Evolutionary conservation across 2,797 vertebrate genomes (phyloP), one percentile per base, ranked within the genome.

Genomic region (Acanthurus leucopareius): DNA sequence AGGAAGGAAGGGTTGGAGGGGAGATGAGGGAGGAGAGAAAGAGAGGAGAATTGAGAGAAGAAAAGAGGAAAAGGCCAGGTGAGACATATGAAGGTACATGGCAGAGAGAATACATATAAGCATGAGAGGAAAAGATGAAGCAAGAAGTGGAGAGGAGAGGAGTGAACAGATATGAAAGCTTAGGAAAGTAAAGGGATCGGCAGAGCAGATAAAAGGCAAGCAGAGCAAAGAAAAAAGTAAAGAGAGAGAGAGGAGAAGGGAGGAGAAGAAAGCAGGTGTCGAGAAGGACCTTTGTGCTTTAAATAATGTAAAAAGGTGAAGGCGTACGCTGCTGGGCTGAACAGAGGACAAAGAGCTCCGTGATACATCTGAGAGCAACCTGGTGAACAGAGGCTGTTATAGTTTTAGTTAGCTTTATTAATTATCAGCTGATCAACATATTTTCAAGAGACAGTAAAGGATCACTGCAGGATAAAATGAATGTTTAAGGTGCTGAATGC

Each of bases 231-330:
- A 68, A 57, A 69, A 45, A 62, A 59, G 44, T 16, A 28, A 57
- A 44, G 56, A 1, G 32, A 49, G 28, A 42, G 40, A 78, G 38
- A 54, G 28, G 25, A 59, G 76, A 69, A 61, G 38, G 22, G 38
- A 79, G 42, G 60, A 57, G 78, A 69, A 62, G 47, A 76, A 69
- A 59, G 14, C 38, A 48, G 63, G 38, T 44, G 69, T 20, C 2
- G 17, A 79, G 25, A 75, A 76, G 80, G 81, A 74, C 71, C 54
- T 73, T 20, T 2, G 60, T 84, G 83, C 56, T 85, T 77, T 89
- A 80, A 88, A 91, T 88, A 85, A 91, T 86, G 81, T 69, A 88
- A 79, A 74, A 79, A 85, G 78, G 74, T 68, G 76, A 86, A 72
- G 38, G 72, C 59, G 4, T 28, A 60, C 59, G 28, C 28, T 32